Percentiles rank a stretch among this genome's conserved stretches.
These are phyloP conservation scores for Macrotus californicus DNA, from an alignment of 2,113 vertebrate species.

Conservation along the genomic window DNA sequence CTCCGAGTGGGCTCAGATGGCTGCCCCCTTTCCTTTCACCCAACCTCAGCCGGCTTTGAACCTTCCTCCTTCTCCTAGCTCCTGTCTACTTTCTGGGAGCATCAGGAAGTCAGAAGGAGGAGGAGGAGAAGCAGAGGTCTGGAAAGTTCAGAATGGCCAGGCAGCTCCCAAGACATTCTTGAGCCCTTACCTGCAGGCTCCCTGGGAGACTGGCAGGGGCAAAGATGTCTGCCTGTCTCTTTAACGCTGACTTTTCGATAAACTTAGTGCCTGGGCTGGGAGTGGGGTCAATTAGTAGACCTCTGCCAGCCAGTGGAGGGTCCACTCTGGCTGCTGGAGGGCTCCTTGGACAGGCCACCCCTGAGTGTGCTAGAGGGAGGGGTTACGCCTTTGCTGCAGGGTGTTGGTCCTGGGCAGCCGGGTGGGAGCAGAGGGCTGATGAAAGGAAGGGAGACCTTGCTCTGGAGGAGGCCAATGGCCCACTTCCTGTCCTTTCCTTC, in stretches of 20 bases:
- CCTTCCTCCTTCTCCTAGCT: not conserved
- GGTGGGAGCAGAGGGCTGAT: not conserved
- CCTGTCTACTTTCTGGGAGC: not conserved
- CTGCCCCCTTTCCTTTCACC: not conserved
- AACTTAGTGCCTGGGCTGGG: not conserved
- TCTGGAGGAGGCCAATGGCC: not conserved
- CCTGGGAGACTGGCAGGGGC: not conserved
- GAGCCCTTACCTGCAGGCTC: not conserved
- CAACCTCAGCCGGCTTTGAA: not conserved
- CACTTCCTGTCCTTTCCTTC: not conserved
- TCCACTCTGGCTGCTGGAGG: not conserved
- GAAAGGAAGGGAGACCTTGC: not conserved
- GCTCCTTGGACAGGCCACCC: not conserved
- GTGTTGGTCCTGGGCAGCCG: not conserved
- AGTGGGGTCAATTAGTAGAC: not conserved
- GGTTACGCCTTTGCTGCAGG: not conserved
- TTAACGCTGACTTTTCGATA: not conserved
- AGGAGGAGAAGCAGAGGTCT: not conserved
- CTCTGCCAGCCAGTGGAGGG: not conserved
- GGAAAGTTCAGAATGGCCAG: not conserved
- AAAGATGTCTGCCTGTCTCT: not conserved
- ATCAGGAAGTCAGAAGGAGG: not conserved
- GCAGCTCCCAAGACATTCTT: not conserved
- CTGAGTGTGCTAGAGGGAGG: not conserved
- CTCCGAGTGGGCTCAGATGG: not conserved